phyloP scores from a whole-genome alignment of 1,140 invertebrate genomes.

The Caenorhabditis remanei region DNA sequence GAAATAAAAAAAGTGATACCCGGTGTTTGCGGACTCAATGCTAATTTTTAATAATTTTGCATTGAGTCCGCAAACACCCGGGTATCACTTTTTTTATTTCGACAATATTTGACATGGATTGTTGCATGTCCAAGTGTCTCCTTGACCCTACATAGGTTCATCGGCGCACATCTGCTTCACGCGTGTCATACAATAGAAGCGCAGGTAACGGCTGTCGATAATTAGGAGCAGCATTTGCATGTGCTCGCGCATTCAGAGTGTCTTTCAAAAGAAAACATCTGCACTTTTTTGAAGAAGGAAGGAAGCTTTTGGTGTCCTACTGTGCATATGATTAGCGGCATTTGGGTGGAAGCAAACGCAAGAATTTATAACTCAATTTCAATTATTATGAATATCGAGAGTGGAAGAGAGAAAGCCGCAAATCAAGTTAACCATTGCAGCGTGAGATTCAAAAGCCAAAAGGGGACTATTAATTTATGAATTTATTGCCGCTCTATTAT shows the following conservation, averaged over 20 bases:
- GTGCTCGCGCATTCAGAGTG: constrained; percentile 32
- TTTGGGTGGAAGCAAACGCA: neutral
- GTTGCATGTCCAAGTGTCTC: constrained; percentile 53
- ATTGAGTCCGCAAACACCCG: no score
- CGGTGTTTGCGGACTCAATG: no score
- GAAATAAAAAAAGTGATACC: no score
- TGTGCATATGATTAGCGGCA: constrained; percentile 9
- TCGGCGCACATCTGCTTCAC: constrained; percentile 43
- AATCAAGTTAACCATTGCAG: constrained; percentile 29
- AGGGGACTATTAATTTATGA: constrained; percentile 22
- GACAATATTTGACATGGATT: constrained; percentile 51
- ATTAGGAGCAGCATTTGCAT: constrained; percentile 44
- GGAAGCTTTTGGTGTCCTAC: neutral
- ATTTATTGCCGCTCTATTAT: constrained; percentile 51
- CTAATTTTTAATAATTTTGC: no score
- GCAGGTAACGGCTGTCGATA: constrained; percentile 42
- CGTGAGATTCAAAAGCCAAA: constrained; percentile 37
- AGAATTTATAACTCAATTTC: constrained; percentile 9
- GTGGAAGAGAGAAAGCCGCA: constrained; percentile 8
- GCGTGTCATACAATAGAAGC: constrained; percentile 46
- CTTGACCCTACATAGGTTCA: constrained; percentile 31
- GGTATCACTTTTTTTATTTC: no score
- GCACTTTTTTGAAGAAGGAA: neutral
- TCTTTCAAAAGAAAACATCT: constrained; percentile 27
- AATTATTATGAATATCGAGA: neutral